Evolutionary conservation across 2,113 vertebrate species (phyloP).

Genomic region (Speoplatyrhinus poulsoni): DNA sequence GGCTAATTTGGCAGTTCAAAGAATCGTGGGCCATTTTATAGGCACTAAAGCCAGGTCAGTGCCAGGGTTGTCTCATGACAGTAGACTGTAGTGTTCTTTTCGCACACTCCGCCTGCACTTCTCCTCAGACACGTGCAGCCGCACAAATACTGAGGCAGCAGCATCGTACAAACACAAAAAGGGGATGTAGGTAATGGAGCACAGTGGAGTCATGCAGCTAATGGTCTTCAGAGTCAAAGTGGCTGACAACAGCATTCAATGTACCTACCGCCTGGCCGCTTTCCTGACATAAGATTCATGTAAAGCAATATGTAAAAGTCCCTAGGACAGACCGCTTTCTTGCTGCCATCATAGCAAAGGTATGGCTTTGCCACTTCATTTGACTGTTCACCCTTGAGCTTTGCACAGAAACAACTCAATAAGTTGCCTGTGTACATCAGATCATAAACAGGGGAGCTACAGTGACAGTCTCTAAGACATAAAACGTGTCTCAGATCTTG

Average conservation of each 20-base stretch:
- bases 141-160: conserved; percentile 63
- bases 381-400: not conserved
- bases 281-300: not conserved
- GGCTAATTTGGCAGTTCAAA: not conserved
- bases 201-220: conserved; percentile 43
- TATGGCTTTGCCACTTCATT: conserved; percentile 4
- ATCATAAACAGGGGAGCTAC: not conserved
- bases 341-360: not conserved
- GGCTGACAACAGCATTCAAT: not conserved
- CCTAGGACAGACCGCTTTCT: conserved; percentile 5
- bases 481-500: conserved; percentile 21
- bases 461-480: not conserved
- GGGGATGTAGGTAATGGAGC: conserved; percentile 50
- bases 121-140: conserved; percentile 60
- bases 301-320: not conserved
- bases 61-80: conserved; percentile 37
- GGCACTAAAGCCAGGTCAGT: not conserved
- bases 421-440: not conserved
- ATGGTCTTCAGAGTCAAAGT: conserved; percentile 37
- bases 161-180: conserved; percentile 50
- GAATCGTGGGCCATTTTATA: not conserved
- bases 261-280: not conserved
- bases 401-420: conserved; percentile 1
- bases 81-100: conserved; percentile 25
- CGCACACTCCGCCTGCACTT: conserved; percentile 36